Percentiles rank a stretch among this genome's conserved stretches.
Evolutionary conservation across 2,797 vertebrate species (phyloP).

Genomic region (Poeciliopsis turneri): DNA sequence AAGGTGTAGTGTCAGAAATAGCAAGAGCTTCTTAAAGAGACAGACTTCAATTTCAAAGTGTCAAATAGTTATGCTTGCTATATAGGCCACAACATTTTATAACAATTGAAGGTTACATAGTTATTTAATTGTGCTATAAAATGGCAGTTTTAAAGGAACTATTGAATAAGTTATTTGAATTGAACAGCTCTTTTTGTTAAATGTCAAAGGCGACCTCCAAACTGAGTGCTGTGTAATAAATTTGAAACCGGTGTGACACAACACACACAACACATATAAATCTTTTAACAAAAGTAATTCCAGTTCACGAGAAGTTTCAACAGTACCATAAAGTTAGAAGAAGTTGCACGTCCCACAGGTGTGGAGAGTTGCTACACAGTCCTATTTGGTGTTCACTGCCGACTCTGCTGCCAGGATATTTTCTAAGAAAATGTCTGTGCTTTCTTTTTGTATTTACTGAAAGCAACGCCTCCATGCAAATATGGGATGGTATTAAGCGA

Average conservation of each 20-base stretch:
- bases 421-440: constrained; percentile 49
- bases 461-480: constrained; percentile 60
- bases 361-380: constrained; percentile 29
- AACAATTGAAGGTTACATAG: too few species aligned
- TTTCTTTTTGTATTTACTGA: constrained; percentile 64
- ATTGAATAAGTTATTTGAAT: neutral
- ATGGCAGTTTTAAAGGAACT: neutral
- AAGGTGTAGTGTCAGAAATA: too few species aligned
- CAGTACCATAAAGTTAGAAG: constrained; percentile 12
- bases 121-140: too few species aligned
- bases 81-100: too few species aligned
- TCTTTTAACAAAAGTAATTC: constrained; percentile 1
- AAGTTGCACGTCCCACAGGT: constrained; percentile 22
- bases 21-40: too few species aligned
- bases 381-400: constrained; percentile 32
- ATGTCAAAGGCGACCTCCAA: neutral
- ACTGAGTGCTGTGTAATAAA: constrained; percentile 1
- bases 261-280: constrained; percentile 13
- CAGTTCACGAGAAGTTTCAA: constrained; percentile 15
- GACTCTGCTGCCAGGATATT: constrained; percentile 26
- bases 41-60: too few species aligned
- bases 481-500: constrained; percentile 57
- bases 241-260: neutral
- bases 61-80: too few species aligned
- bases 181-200: neutral